Evolutionary conservation across 2,797 vertebrate genomes (phyloP).

Genomic region (Gastrophryne carolinensis): DNA sequence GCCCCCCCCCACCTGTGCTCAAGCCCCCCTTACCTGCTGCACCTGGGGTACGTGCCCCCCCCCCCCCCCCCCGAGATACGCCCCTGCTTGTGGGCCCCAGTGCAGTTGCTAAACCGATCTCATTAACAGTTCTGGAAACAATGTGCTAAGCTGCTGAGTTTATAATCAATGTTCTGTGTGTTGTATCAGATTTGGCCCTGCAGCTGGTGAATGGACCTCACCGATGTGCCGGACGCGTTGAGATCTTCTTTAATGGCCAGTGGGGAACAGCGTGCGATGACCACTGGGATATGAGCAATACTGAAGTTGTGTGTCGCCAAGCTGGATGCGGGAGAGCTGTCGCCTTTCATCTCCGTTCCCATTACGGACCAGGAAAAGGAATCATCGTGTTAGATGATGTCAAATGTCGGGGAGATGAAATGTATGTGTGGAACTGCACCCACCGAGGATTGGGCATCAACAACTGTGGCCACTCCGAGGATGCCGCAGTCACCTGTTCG

Average conservation of each 20-base stretch:
- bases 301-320: slow-evolving; percentile 26
- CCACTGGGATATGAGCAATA: not conserved
- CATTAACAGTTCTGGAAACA: no score
- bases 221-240: slow-evolving; percentile 21
- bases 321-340: not conserved
- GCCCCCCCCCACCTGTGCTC: no score
- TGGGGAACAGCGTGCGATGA: slow-evolving; percentile 46
- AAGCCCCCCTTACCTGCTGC: no score
- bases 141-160: no score
- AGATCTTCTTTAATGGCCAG: not conserved
- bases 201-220: slow-evolving; percentile 19
- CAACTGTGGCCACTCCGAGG: slow-evolving; percentile 60
- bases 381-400: slow-evolving; percentile 65
- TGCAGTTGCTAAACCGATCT: no score
- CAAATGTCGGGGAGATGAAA: slow-evolving; percentile 57
- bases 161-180: not conserved
- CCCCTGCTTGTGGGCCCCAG: no score
- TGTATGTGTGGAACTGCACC: slow-evolving; percentile 52
- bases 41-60: no score
- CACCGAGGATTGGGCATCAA: slow-evolving; percentile 53
- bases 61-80: no score
- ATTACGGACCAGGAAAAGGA: slow-evolving; percentile 57
- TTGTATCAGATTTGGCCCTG: not conserved
- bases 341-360: not conserved
- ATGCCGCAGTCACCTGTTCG: slow-evolving; percentile 51